Evolutionary conservation across 2,888 invertebrate genomes (phyloP), one percentile per base, ranked within the genome.

Genomic region (Schizaphis graminum): DNA sequence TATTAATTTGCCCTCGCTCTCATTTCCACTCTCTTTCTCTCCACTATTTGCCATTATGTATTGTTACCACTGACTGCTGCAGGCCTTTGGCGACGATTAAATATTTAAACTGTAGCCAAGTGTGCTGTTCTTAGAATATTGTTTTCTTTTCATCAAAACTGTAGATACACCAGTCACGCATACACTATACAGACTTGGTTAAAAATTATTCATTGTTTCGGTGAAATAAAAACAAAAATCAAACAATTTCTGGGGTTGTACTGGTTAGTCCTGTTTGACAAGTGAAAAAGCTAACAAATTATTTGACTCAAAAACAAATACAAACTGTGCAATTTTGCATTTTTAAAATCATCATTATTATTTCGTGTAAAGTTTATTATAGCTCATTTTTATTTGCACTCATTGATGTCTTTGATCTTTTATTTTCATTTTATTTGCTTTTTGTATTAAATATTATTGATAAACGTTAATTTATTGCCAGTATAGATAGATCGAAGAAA

Each of bases 191-290:
- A 77, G 88, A 67, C 47, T 93, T 89, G 57, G 93, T 93, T 89
- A 90, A 94, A 57, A 94, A 94, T 90, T 94, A 91, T 94, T 94
- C 90, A 94, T 94, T 90, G 93, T 94, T 94, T 90, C 53, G 53
- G 92, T 41, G 67, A 67, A 92, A 77, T 44, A 61, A 93, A 89
- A 47, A 92, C 41, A 88, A 53, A 89, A 89, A 44, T 89, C 89
- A 92, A 93, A 89, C 84, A 35, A n/a, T 89, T 89, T 84, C 47
- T 13, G 89, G 41, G 86, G 88, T n/a, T 67, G 16, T 67, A n/a
- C 28, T 61, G 67, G n/a, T 88, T 84, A 84, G 41, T 11, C 1
- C 28, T n/a, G 87, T 92, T 87, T 85, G 89, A 41, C 77, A 93
- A 93, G 53, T 88, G 41, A 89, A 92, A 87, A 92, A 57, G 47